Percentiles rank a stretch among this genome's conserved stretches.
Conservation (phyloP, 1,140 invertebrate species). For the Sogatella furcifera region DNA sequence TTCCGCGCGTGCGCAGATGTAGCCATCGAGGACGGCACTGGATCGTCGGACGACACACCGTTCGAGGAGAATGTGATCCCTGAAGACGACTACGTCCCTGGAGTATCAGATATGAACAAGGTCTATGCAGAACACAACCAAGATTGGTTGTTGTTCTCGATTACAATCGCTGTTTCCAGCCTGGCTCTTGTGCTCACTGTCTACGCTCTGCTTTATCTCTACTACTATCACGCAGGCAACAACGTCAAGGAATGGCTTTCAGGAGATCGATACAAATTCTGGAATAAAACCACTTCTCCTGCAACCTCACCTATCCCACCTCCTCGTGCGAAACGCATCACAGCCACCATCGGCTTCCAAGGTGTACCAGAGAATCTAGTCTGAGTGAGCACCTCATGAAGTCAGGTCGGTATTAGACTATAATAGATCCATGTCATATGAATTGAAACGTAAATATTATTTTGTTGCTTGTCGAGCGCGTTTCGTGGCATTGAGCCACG, state of each 20-base stretch:
- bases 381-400: neutral
- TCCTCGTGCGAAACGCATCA: constrained; percentile 33
- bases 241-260: constrained; percentile 24
- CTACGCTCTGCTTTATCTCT: constrained; percentile 20
- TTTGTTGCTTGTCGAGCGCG: too few species aligned
- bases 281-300: constrained; percentile 18
- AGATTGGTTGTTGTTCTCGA: constrained; percentile 2
- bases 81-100: neutral
- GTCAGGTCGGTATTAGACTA: too few species aligned
- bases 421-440: too few species aligned
- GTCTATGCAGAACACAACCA: neutral
- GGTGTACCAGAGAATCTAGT: neutral
- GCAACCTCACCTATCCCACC: constrained; percentile 35
- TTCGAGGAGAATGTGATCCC: constrained; percentile 9
- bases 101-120: neutral
- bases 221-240: constrained; percentile 36
- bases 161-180: constrained; percentile 8
- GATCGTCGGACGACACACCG: constrained; percentile 27
- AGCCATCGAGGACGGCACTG: constrained; percentile 44
- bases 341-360: neutral
- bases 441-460: too few species aligned
- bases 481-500: too few species aligned
- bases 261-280: constrained; percentile 24
- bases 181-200: neutral
- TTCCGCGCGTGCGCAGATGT: constrained; percentile 80